These are phyloP conservation scores for Scrobipalpa costella DNA, from an alignment of 2,888 invertebrate species.

Conservation along the genomic window DNA sequence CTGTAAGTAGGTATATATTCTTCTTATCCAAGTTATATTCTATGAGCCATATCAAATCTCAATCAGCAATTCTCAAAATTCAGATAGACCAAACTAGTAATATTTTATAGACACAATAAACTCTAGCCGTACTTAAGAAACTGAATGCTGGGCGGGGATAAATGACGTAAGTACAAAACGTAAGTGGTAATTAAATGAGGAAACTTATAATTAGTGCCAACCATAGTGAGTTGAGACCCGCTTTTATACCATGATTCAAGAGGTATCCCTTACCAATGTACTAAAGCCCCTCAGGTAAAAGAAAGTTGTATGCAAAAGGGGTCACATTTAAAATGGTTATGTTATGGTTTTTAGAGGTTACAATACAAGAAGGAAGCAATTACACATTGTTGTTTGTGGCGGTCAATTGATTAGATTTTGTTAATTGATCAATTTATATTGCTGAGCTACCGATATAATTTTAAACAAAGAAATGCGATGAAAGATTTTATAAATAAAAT, in stretches of 20 bases:
- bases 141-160: slow-evolving; percentile 65
- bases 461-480: not conserved
- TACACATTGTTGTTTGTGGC: slow-evolving; percentile 5
- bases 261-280: not conserved
- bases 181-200: slow-evolving; percentile 66
- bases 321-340: not conserved
- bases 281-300: not conserved
- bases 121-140: slow-evolving; percentile 45
- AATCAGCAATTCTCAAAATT: not conserved
- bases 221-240: slow-evolving; percentile 21
- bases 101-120: not conserved
- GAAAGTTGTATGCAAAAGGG: not conserved
- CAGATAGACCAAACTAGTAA: not conserved
- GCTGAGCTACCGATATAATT: not conserved
- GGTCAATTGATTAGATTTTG: not conserved
- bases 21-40: no score
- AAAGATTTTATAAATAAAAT: no score
- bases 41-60: no score
- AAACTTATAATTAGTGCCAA: slow-evolving; percentile 63
- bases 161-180: slow-evolving; percentile 66
- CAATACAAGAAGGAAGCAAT: slow-evolving; percentile 14
- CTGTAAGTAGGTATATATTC: no score
- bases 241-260: slow-evolving; percentile 17
- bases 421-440: not conserved
- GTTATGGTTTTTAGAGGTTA: not conserved